Evolutionary conservation across 2,888 invertebrate genomes (phyloP).

Genomic region (Phaonia tiefii): DNA sequence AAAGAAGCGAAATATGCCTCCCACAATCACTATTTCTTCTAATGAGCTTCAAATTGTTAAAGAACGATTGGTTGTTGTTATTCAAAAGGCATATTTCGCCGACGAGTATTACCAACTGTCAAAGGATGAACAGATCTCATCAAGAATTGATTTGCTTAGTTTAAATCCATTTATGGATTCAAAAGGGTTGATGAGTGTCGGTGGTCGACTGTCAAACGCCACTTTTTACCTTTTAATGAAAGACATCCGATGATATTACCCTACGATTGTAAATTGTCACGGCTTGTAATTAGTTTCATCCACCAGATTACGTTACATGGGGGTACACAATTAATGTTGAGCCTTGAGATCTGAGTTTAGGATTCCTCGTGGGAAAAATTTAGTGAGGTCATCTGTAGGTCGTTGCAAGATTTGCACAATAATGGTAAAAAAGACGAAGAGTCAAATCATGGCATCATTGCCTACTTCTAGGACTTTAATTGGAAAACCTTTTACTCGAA

Average conservation of each 20-base stretch:
- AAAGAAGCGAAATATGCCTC: background rate
- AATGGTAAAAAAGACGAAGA: too few species aligned
- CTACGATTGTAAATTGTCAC: too few species aligned
- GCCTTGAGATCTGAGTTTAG: constrained; percentile 1
- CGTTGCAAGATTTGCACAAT: too few species aligned
- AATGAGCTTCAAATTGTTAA: too few species aligned
- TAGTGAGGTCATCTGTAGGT: too few species aligned
- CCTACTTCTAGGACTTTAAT: background rate
- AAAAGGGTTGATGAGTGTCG: constrained; percentile 7
- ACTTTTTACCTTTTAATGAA: constrained; percentile 2
- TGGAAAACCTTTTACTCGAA: constrained; percentile 16
- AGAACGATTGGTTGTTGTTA: too few species aligned
- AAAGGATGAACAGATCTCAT: too few species aligned
- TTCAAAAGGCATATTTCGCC: too few species aligned
- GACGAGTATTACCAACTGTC: too few species aligned
- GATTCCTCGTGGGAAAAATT: too few species aligned
- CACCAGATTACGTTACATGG: too few species aligned
- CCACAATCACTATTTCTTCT: background rate
- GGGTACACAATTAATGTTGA: background rate
- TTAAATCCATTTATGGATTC: constrained; percentile 27
- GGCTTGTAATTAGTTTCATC: constrained; percentile 17
- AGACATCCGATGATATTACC: too few species aligned
- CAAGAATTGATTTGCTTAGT: background rate
- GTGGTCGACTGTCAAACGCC: constrained; percentile 13
- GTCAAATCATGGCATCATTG: constrained; percentile 3